Conservation (phyloP, 2,797 vertebrate genomes). For the Myripristis jacobus region DNA sequence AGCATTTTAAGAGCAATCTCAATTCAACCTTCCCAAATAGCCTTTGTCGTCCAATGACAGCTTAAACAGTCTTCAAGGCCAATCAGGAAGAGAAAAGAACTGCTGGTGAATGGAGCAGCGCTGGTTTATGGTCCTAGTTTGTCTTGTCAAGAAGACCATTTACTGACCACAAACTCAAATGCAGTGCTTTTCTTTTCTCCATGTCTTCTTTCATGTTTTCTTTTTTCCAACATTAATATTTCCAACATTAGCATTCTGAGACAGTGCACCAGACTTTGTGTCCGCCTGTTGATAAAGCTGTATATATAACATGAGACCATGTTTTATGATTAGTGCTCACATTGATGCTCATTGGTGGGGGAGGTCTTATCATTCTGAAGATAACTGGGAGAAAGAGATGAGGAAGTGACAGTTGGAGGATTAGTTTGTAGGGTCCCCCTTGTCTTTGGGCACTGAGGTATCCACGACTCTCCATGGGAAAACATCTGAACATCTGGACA, state of each 20-base stretch:
- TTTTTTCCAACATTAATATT: too few species aligned
- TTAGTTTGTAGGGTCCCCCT: neutral
- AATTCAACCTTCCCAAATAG: conserved; percentile 61
- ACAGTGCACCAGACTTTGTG: conserved; percentile 37
- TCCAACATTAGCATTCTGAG: conserved; percentile 48
- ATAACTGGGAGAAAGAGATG: conserved; percentile 10
- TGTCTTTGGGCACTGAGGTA: conserved; percentile 41
- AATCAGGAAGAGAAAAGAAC: conserved; percentile 50
- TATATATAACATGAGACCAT: conserved; percentile 42
- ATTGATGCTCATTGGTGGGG: neutral
- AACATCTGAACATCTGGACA: conserved; percentile 71
- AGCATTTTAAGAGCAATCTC: conserved; percentile 75
- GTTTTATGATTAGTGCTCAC: conserved; percentile 1
- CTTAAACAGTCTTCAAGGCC: conserved; percentile 59
- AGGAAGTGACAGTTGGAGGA: conserved; percentile 16
- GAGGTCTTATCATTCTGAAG: neutral
- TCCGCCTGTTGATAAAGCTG: conserved; percentile 58
- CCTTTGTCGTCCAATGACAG: conserved; percentile 68
- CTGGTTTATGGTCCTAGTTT: conserved; percentile 69
- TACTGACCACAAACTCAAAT: conserved; percentile 40
- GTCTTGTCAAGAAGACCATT: conserved; percentile 60
- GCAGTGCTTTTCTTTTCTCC: conserved; percentile 17
- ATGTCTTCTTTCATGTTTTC: too few species aligned
- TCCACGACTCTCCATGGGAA: conserved; percentile 57
- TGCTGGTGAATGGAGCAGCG: conserved; percentile 55